phyloP scores from a whole-genome alignment of 2,888 invertebrate genomes.

The Patella caerulea region DNA sequence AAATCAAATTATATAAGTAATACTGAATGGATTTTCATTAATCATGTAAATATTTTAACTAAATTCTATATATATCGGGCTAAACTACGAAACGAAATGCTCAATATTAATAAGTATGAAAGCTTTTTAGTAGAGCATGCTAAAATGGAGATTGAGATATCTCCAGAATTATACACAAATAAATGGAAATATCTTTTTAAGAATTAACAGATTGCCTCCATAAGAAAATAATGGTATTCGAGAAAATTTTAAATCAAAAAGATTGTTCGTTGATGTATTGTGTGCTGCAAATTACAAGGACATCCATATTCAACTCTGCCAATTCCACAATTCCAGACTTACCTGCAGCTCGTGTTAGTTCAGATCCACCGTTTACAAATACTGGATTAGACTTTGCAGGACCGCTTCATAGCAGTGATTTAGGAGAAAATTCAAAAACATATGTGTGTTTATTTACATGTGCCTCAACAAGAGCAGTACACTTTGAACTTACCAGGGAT shows the following conservation, averaged over 20 bases:
- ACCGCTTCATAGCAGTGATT: not conserved
- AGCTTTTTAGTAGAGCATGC: too few relatives aligned
- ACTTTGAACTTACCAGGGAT: not conserved
- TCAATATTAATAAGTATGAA: too few relatives aligned
- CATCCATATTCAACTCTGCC: not conserved
- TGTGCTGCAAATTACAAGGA: not conserved
- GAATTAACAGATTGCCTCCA: too few relatives aligned
- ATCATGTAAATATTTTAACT: too few relatives aligned
- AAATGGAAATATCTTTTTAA: too few relatives aligned
- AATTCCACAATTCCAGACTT: constrained; percentile 4
- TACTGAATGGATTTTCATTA: too few relatives aligned
- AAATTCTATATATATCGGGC: too few relatives aligned
- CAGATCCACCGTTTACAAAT: not conserved
- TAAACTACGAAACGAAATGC: too few relatives aligned
- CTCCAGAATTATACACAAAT: too few relatives aligned
- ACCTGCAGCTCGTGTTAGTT: not conserved
- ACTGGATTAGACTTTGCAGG: constrained; percentile 8
- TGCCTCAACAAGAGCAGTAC: constrained; percentile 3
- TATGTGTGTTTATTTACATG: not conserved
- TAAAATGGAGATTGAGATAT: too few relatives aligned
- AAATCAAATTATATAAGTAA: too few relatives aligned
- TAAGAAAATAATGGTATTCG: not conserved
- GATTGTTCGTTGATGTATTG: not conserved
- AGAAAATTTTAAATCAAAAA: not conserved
- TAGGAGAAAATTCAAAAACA: not conserved